Percentiles rank a stretch among this genome's conserved stretches.
These are phyloP conservation scores for Muscicapa adusta DNA, from an alignment of 2,113 vertebrate genomes.

Conservation along the genomic window DNA sequence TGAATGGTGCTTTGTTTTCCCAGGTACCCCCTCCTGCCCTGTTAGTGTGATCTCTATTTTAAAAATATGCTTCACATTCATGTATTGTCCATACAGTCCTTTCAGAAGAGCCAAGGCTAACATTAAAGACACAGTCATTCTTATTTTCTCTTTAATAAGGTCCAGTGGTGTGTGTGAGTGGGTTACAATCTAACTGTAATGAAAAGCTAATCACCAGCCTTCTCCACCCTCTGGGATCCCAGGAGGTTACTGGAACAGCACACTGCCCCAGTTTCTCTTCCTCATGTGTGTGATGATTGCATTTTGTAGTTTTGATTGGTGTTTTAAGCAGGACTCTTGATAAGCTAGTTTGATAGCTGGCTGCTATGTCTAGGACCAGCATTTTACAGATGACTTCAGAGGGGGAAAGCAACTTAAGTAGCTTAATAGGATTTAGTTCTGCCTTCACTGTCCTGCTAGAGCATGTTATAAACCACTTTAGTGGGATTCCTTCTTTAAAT, in stretches of 20 bases:
- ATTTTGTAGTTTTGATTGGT: background rate
- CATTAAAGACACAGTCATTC: background rate
- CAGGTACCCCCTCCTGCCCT: background rate
- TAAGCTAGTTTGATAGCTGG: background rate
- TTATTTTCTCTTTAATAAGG: background rate
- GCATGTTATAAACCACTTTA: constrained; percentile 25
- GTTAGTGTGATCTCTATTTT: background rate
- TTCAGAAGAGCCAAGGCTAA: background rate
- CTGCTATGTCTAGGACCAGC: background rate
- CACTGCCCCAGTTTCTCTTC: constrained; percentile 24
- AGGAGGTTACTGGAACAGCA: constrained; percentile 33
- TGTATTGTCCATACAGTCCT: background rate
- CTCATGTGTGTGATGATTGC: background rate
- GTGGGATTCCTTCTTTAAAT: constrained; percentile 47
- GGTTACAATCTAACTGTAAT: background rate
- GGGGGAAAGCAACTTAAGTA: constrained; percentile 47
- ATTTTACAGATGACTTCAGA: constrained; percentile 33
- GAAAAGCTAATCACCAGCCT: constrained; percentile 14
- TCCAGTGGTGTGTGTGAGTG: background rate
- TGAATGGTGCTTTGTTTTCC: background rate
- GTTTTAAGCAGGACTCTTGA: constrained; percentile 8
- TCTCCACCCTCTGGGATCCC: background rate
- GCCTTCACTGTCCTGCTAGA: constrained; percentile 25
- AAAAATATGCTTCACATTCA: background rate
- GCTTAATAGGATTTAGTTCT: constrained; percentile 52